Base-by-base conservation (phyloP, 1,140 invertebrate species). In the Paralvinella palmiformis region DNA sequence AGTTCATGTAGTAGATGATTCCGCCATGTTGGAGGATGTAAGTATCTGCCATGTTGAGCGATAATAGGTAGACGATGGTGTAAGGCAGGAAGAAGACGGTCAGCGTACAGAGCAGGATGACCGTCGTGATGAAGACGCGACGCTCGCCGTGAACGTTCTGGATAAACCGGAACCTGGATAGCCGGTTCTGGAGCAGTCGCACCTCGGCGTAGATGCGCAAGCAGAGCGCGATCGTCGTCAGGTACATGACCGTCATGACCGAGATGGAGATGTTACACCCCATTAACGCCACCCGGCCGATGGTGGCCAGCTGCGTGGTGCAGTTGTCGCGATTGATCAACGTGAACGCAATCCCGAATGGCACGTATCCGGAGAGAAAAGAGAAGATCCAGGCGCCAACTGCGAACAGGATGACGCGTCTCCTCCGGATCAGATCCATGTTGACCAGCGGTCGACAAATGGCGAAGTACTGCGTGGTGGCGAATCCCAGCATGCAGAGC, bases 1-100 rank as follows among this genome's bases (percentile, higher is more conserved):
- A n/a, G 27, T 45, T 62, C 59, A 66, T 66, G 48, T 61, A 66
- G 59, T 66, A 66, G 45, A 66, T 62, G 24, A 66, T n/a, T 6
- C 37, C 35, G 24, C 37, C 27, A 36, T 59, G 32, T 6, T 60
- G 22, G 17, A 35, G 29, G 24, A 32, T 37, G 13, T 22, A 15
- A 17, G 31, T n/a, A 24, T 29, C 58, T 20, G 36, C 22, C 6
- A 27, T 20, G 35, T 62, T 37, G 31, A 55, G 32, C 17, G 64
- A 62, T 1, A 56, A 15, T 1, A 66, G 20, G 35, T 66, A 48
- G 7, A 62, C 35, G 33, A 48, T 31, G 53, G 41, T 31, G 52
- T 55, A 62, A 15, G 64, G 64, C 10, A 66, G 33, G 27, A 62
- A 29, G 53, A 61, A 66, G 2, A 62, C 15, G 2, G 59, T 62